Base-by-base conservation (phyloP, 2,888 invertebrate genomes). In the Ochlodes sylvanus region DNA sequence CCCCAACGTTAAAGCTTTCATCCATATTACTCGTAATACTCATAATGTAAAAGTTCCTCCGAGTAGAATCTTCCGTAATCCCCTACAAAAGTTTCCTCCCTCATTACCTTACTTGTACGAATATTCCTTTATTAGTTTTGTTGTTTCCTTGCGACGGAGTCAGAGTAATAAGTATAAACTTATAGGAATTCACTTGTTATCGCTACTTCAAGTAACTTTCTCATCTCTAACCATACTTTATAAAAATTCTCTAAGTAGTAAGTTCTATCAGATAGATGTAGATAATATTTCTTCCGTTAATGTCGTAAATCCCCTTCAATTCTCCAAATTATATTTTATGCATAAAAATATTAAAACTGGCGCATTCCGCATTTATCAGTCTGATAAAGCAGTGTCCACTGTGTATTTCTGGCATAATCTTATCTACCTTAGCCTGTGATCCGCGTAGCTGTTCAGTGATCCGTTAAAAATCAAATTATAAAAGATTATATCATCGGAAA, bases 31-130 rank as follows among this genome's bases (percentile, higher is more conserved):
- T 82, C 76, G 74, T 86, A 85, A 86, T 81, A 77, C 79, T 82
- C 76, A 74, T 86, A 85, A 86, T 84, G 83, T 84, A 85, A 85
- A 88, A 89, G 85, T 90, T 88, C 73, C 79, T 76, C 82, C 81
- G 80, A 85, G 83, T 88, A 83, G 79, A 86, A 77, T 87, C 77
- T 82, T 79, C 79, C 80, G 78, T 88, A 84, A 89, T 87, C 84
- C 83, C 77, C 77, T 75, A 74, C 77, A 76, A 81, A 86, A 87
- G 83, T 87, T 84, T 81, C 76, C 56, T 63, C 32, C 76, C 75
- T 79, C 77, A 76, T 82, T 80, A 77, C 80, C 81, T 77, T 73
- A 77, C 76, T 79, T 74, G 71, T 76, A 74, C 73, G 76, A 76
- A 80, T 78, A 79, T 78, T 78, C 71, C 76, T 71, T 78, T 75